Conservation (phyloP, 2,888 invertebrate genomes). For the Reticulitermes lucifugus region DNA sequence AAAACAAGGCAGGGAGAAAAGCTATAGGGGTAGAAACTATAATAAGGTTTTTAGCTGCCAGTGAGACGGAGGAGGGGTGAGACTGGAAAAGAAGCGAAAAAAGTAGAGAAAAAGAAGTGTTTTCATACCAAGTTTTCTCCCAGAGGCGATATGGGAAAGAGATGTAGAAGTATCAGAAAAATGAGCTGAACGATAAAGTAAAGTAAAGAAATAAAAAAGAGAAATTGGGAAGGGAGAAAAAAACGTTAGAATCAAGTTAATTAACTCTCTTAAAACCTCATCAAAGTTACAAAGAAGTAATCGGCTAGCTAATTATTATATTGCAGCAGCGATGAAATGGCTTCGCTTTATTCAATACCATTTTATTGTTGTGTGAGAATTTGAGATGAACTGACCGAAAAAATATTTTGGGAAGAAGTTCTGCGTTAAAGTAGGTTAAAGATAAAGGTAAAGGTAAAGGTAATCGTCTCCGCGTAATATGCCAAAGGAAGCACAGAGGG, state of each 20-base stretch:
- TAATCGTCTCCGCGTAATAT: too few species aligned
- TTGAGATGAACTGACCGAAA: too few species aligned
- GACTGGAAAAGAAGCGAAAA: slow-evolving; percentile 18
- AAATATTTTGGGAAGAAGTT: too few species aligned
- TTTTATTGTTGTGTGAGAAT: too few species aligned
- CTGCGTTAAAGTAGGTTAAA: too few species aligned
- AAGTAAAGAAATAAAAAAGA: slow-evolving; percentile 16
- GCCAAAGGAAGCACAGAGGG: too few species aligned
- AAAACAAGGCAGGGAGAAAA: slow-evolving; percentile 41
- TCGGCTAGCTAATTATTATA: slow-evolving; percentile 49
- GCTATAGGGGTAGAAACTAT: slow-evolving; percentile 37
- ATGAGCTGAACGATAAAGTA: slow-evolving; percentile 31
- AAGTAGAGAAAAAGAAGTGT: slow-evolving; percentile 45
- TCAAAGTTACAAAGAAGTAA: slow-evolving; percentile 49
- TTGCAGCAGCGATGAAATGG: slow-evolving; percentile 7
- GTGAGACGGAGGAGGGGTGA: slow-evolving; percentile 33
- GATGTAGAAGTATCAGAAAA: slow-evolving; percentile 25
- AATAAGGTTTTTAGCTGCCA: slow-evolving; percentile 49
- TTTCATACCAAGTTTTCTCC: slow-evolving; percentile 46
- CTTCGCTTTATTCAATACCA: background rate
- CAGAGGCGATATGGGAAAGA: slow-evolving; percentile 43
- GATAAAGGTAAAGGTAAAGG: too few species aligned
- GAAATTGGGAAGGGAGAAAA: slow-evolving; percentile 6
- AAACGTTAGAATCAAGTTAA: slow-evolving; percentile 44
- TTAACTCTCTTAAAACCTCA: slow-evolving; percentile 48